Percentiles rank a stretch among this genome's conserved stretches.
phyloP scores from a whole-genome alignment of 1,140 invertebrate genomes.

The Neocloeon triangulifer region DNA sequence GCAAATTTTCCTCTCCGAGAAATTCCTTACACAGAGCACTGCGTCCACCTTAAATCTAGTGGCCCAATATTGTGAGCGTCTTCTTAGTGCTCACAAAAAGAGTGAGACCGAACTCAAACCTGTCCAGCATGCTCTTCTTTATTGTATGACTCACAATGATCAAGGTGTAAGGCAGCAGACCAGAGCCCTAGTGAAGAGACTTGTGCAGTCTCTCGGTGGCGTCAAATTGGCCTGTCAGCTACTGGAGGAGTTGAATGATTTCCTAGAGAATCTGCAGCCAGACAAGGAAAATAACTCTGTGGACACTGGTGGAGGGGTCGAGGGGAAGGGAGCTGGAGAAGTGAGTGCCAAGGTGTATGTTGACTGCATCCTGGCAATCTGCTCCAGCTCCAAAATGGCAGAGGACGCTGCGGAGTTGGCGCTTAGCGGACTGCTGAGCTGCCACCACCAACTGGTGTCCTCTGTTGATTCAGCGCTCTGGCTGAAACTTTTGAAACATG shows the following conservation, averaged over 20 bases:
- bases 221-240: constrained; percentile 24
- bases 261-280: constrained; percentile 27
- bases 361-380: constrained; percentile 24
- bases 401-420: constrained; percentile 25
- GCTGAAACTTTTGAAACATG: constrained; percentile 31
- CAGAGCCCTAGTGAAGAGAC: constrained; percentile 15
- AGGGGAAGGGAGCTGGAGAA: constrained; percentile 17
- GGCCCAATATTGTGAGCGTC: constrained; percentile 33
- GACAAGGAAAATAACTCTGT: constrained; percentile 7
- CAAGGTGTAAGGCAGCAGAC: constrained; percentile 13
- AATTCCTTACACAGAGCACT: constrained; percentile 31
- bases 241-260: constrained; percentile 29
- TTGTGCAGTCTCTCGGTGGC: constrained; percentile 19
- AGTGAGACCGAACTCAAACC: too few species aligned
- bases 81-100: too few species aligned
- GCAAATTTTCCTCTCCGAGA: constrained; percentile 60
- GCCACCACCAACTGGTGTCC: constrained; percentile 42
- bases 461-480: constrained; percentile 26
- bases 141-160: constrained; percentile 26
- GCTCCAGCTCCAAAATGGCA: constrained; percentile 21
- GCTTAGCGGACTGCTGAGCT: constrained; percentile 33
- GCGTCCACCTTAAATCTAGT: constrained; percentile 26
- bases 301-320: constrained; percentile 11
- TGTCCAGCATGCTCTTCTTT: constrained; percentile 35
- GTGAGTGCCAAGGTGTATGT: constrained; percentile 8